A percentile compares a stretch with the other conserved stretches of the same genome.
Conservation (phyloP, 2,888 invertebrate genomes). For the Cantharis flavilabris region DNA sequence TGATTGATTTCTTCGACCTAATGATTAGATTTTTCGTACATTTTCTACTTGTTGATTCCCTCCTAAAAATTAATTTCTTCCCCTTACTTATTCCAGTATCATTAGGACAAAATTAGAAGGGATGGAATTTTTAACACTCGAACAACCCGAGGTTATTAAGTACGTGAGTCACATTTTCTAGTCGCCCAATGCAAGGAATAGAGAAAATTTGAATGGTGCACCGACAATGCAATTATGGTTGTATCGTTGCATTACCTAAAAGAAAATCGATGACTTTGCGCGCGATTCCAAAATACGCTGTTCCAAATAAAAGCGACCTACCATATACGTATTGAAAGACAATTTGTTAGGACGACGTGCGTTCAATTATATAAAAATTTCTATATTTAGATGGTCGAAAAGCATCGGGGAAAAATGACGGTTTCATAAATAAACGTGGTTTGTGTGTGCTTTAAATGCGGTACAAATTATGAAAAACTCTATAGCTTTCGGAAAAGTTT, state of each 20-base stretch:
- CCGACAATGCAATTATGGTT: neutral
- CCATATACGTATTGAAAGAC: neutral
- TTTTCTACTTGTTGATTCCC: neutral
- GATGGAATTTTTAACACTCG: neutral
- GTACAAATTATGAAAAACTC: neutral
- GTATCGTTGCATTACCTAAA: neutral
- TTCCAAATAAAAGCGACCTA: slow-evolving; percentile 1
- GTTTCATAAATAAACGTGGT: neutral
- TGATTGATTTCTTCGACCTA: neutral
- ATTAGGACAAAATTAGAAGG: neutral
- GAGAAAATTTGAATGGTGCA: neutral
- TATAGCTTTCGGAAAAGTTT: neutral
- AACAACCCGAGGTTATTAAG: neutral
- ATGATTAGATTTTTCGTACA: neutral
- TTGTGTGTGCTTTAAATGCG: neutral
- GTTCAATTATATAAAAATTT: neutral
- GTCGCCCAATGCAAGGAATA: neutral
- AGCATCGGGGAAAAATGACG: neutral
- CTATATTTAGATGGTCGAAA: neutral
- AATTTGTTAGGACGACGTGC: neutral
- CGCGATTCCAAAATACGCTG: slow-evolving; percentile 17
- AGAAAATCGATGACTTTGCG: slow-evolving; percentile 32
- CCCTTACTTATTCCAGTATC: neutral
- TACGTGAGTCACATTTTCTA: neutral
- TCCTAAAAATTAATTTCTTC: neutral